Evolutionary conservation across 2,113 vertebrate genomes (phyloP), one percentile per base, ranked within the genome.

Genomic region (Poeciliopsis prolifica): DNA sequence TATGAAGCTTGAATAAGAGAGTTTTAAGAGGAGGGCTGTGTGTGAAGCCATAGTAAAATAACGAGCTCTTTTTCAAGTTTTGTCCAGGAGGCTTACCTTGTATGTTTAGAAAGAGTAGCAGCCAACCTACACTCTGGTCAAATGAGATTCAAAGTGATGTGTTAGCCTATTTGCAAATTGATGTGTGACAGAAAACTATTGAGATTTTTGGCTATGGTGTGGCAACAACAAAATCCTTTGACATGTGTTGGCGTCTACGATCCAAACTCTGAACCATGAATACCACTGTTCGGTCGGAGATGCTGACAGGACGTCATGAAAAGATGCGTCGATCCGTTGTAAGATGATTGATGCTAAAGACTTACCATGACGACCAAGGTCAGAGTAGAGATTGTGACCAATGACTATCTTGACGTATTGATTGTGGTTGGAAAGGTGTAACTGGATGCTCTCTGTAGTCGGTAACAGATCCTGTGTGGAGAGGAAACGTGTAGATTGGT

Each of bases 281-380:
- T 7, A n/a, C 51, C 19, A 3, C 5, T n/a, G 22, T 17, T n/a
- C 2, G 77, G 78, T 80, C 24, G 10, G 40, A 72, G n/a, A 61
- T 70, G 67, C 77, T 60, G 40, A 35, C 19, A 69, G 71, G 66
- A 54, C 70, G 68, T 64, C 70, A 68, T 66, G 48, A 40, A 75
- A 13, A 73, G 48, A 68, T 66, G 64, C 72, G 88, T 88, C 67
- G 86, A 86, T 90, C 71, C 24, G n/a, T 24, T 82, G 31, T 68
- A 72, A 82, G 24, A 74, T 14, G 75, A 75, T 73, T 79, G 75
- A 75, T 66, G 19, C 62, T 66, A 74, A n/a, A 58, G 80, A 74
- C 71, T 76, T 76, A 78, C 62, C 24, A 72, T 54, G 61, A 67
- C 65, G 61, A 60, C 77, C 84, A 84, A 90, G 91, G 89, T 92